phyloP scores from a whole-genome alignment of 2,888 invertebrate species.

The Drosophila testacea region DNA sequence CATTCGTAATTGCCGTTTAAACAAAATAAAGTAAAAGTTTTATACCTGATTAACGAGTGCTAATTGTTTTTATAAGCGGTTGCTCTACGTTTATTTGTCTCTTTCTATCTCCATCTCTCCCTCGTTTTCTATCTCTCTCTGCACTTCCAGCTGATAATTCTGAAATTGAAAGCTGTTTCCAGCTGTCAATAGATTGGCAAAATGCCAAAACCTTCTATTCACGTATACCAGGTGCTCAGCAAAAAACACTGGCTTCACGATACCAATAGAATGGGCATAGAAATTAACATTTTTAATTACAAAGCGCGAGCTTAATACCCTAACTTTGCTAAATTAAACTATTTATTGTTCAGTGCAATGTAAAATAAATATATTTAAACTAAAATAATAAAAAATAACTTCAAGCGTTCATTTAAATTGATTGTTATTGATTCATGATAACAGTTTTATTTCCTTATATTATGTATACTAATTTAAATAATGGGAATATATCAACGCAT shows the following conservation, averaged over 20 bases:
- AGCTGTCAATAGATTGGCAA: slow-evolving; percentile 60
- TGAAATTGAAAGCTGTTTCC: slow-evolving; percentile 72
- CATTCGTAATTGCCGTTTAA: slow-evolving; percentile 31
- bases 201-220: slow-evolving; percentile 66
- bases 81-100: not conserved
- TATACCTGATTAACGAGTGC: slow-evolving; percentile 28
- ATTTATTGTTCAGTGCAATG: too few relatives aligned
- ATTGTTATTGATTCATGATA: too few relatives aligned
- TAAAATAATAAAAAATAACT: too few relatives aligned
- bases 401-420: too few relatives aligned
- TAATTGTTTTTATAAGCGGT: slow-evolving; percentile 30
- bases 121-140: not conserved
- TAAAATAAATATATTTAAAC: too few relatives aligned
- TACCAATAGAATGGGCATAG: slow-evolving; percentile 26
- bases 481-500: too few relatives aligned
- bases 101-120: not conserved
- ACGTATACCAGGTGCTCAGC: slow-evolving; percentile 67
- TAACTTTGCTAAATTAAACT: not conserved
- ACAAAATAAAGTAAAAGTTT: slow-evolving; percentile 19
- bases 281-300: not conserved
- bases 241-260: slow-evolving; percentile 32
- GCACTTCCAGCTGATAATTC: slow-evolving; percentile 15
- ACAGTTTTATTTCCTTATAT: too few relatives aligned
- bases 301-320: slow-evolving; percentile 15
- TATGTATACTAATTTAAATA: too few relatives aligned